Evolutionary conservation across 23 tunicate species (phyloP).

Genomic region (Styela clava): DNA sequence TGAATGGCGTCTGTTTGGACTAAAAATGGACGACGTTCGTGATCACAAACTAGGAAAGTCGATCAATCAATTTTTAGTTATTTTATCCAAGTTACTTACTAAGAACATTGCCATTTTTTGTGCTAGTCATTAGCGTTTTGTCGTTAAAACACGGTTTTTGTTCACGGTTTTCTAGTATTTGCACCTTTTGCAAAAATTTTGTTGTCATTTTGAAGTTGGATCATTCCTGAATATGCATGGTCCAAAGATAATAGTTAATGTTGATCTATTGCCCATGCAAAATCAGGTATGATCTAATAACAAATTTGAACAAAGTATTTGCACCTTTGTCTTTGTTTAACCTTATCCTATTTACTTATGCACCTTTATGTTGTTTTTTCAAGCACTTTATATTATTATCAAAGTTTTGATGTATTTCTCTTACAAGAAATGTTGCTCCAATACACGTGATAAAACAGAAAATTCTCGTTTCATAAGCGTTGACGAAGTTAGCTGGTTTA

Average conservation of each 20-base stretch:
- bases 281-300: no score
- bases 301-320: no score
- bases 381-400: not conserved
- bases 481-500: no score
- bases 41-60: not conserved
- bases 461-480: no score
- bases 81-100: not conserved
- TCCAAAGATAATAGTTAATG: not conserved
- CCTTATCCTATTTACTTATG: not conserved
- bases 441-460: not conserved
- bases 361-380: not conserved
- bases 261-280: no score
- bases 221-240: not conserved
- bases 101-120: not conserved
- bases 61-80: not conserved
- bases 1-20: not conserved
- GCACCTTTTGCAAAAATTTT: not conserved
- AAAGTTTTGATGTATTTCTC: not conserved
- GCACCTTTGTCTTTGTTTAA: not conserved
- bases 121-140: not conserved
- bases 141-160: not conserved
- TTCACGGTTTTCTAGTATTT: not conserved
- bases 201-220: not conserved
- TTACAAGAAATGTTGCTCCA: not conserved
- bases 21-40: not conserved